A percentile compares a stretch with the other conserved stretches of the same genome.
Evolutionary conservation across 2,113 vertebrate genomes (phyloP).

Genomic region (Rutilus rutilus): DNA sequence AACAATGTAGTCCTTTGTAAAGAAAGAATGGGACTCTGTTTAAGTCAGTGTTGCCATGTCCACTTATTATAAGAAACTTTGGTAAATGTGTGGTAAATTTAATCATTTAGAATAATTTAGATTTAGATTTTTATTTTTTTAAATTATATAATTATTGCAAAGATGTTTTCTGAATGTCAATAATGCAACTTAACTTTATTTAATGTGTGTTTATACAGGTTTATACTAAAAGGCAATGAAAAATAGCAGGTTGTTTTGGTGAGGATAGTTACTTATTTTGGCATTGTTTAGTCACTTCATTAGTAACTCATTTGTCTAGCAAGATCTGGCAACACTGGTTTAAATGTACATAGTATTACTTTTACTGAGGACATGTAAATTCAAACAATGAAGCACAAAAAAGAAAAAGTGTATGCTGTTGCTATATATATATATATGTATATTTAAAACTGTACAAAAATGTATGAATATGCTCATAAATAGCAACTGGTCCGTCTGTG

Average conservation of each 20-base stretch:
- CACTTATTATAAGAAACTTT: neutral
- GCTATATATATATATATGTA: neutral
- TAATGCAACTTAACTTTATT: neutral
- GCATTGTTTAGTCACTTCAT: neutral
- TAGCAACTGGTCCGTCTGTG: no score
- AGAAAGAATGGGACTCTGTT: slow-evolving; percentile 28
- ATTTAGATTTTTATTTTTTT: neutral
- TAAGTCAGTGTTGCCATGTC: neutral
- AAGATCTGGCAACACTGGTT: neutral
- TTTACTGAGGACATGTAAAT: neutral
- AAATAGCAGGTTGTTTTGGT: no score
- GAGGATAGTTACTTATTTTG: no score
- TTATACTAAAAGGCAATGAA: no score
- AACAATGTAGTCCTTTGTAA: slow-evolving; percentile 19
- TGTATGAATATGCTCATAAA: no score
- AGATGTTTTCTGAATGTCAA: neutral
- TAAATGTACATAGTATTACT: neutral
- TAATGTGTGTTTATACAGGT: no score
- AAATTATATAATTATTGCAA: neutral
- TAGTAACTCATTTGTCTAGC: neutral
- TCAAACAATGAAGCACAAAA: neutral
- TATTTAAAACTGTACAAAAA: no score
- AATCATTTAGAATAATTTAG: no score
- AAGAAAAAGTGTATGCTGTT: neutral
- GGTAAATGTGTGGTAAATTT: neutral